Conservation (phyloP, 2,888 invertebrate species). For the Metacarcinus magister region DNA sequence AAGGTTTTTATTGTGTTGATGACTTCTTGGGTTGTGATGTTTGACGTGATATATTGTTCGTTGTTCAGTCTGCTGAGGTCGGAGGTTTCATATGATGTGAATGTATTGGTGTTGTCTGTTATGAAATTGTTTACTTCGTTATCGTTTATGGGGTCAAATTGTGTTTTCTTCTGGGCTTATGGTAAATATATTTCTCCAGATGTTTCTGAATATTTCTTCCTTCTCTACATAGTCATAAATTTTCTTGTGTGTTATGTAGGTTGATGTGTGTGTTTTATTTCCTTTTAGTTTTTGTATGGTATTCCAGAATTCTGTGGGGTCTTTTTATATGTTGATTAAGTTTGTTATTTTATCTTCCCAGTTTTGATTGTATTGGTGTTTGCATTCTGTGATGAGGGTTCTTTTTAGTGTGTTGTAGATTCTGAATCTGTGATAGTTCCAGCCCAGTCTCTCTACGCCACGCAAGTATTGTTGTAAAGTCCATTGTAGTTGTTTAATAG, state of each 20-base stretch:
- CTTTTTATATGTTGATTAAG: neutral
- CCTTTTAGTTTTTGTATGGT: neutral
- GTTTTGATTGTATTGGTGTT: neutral
- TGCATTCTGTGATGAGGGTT: neutral
- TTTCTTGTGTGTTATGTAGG: neutral
- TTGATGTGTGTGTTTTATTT: neutral
- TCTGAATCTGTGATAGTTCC: too few relatives aligned
- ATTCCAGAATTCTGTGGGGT: neutral
- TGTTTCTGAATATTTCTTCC: neutral
- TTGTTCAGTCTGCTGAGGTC: neutral
- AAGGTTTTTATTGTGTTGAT: neutral
- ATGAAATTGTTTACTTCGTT: neutral
- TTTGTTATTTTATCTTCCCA: neutral
- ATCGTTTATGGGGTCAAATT: neutral
- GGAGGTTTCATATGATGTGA: neutral
- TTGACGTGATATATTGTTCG: neutral
- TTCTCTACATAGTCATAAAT: neutral
- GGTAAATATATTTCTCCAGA: neutral
- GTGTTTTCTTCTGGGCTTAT: neutral
- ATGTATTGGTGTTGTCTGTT: neutral
- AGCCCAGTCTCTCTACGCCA: too few relatives aligned
- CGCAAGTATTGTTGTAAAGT: too few relatives aligned
- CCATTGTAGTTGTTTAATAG: too few relatives aligned
- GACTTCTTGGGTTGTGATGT: neutral
- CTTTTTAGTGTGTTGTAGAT: neutral